Evolutionary conservation across 2,888 invertebrate genomes (phyloP), one percentile per base, ranked within the genome.

Genomic region (Chelonus formosanus): DNA sequence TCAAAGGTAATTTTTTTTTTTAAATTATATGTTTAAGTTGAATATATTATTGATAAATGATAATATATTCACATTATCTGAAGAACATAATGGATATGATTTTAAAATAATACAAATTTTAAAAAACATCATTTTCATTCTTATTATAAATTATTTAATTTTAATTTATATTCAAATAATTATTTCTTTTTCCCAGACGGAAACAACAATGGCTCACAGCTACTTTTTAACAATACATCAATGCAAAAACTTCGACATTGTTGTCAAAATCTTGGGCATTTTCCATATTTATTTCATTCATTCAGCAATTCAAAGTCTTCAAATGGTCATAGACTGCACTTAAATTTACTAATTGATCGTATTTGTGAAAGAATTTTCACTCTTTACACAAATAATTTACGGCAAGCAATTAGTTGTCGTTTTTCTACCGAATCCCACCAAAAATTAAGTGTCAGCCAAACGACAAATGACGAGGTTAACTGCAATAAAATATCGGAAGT

Each of bases 231-330:
- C 3, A 78, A 80, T 57, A 67, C 78, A 2, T 83, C 83, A 5
- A 82, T 84, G 76, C 80, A 83, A 61, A 83, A 78, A 65, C 78
- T 84, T 35, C 82, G 83, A 10, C 84, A 84, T 65, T 84, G 84
- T 52, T 84, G 83, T 52, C 83, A 84, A 70, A 84, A 83, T 72
- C 65, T 84, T n/a, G 82, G 82, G 63, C 75, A 84, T 10, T 75
- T 84, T 52, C 83, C 84, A 3, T 83, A 82, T 59, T 71, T 84
- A n/a, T 74, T 84, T 3, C 82, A 83, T 61, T 78, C 84, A 8
- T 80, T 82, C 61, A 82, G 77, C 7, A 79, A 82, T 57, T 77
- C 80, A 0, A 83, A 81, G 63, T 34, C 44, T 7, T 55, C 47
- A 8, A 44, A 43, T 45, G 34, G 32, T 3, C 20, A 36, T 8